Percentiles rank a stretch among this genome's conserved stretches.
phyloP scores from a whole-genome alignment of 2,113 vertebrate species.

The Gymnorhina tibicen region DNA sequence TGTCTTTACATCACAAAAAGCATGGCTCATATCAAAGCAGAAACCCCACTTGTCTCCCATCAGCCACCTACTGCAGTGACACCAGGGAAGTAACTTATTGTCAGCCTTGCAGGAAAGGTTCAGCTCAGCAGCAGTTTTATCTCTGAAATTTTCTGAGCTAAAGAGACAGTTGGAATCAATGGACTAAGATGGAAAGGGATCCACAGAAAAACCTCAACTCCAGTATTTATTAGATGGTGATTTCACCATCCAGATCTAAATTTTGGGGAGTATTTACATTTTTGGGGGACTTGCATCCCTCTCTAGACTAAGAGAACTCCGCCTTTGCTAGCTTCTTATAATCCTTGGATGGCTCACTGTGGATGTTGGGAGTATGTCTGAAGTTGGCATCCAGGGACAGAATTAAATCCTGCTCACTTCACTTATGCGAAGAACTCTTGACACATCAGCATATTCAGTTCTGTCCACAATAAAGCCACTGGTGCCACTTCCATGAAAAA shows the following conservation, averaged over 20 bases:
- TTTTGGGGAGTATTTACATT: not conserved
- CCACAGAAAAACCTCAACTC: not conserved
- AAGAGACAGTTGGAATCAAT: not conserved
- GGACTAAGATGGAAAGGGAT: not conserved
- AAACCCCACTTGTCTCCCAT: not conserved
- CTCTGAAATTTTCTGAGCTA: not conserved
- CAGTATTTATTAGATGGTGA: not conserved
- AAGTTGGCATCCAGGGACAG: slow-evolving; percentile 2
- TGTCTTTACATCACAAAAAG: not conserved
- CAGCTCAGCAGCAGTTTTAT: not conserved
- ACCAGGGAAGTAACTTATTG: not conserved
- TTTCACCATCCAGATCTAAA: not conserved
- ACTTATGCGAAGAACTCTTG: not conserved
- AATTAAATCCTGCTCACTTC: slow-evolving; percentile 19
- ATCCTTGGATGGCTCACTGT: not conserved
- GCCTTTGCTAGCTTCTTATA: not conserved
- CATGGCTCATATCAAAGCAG: not conserved
- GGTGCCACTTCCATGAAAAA: not conserved
- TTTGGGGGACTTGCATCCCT: not conserved
- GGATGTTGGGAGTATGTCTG: not conserved
- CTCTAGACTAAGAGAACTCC: not conserved
- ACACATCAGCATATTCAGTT: not conserved
- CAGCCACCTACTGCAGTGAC: not conserved
- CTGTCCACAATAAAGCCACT: not conserved
- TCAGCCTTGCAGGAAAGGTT: not conserved